Evolutionary conservation across 2,797 vertebrate genomes (phyloP), one percentile per base, ranked within the genome.

Genomic region (Channa striata): DNA sequence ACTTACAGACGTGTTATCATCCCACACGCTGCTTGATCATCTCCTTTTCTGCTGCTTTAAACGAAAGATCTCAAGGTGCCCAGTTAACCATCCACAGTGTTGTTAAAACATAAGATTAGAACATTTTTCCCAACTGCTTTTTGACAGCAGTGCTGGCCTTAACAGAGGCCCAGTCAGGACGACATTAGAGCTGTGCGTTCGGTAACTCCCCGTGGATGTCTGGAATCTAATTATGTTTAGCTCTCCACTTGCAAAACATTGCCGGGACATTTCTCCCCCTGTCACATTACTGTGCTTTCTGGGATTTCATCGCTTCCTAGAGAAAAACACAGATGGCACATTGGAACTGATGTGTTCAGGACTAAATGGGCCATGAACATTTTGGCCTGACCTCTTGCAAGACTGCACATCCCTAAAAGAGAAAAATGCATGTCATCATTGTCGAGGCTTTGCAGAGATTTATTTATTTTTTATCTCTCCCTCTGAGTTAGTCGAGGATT

Each of bases 291-390:
- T 65, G 72, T 60, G 67, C 77, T 78, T 88, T 87, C 69, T 88
- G 85, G 87, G 81, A 91, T 87, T 88, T 86, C 63, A 74, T 83
- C 72, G 88, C 65, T 78, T 85, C 63, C 67, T 57, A 19, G 68
- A 84, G 81, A 75, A 82, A 39, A 90, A 87, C 89, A 91, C 89
- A 92, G 89, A 93, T 89, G 92, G 84, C 84, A 74, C 85, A 72
- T 60, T 80, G 83, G 81, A 91, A 75, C 69, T 63, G 72, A 89
- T 87, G 85, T 89, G 83, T 86, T 91, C 80, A 74, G 63, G 80
- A 86, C 72, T 83, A 88, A 91, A 93, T 90, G 88, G 84, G 71
- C 91, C 90, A 78, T 92, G 85, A 92, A 89, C 78, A 86, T 75
- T 88, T 81, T 57, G 68, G 62, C 54, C 77, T 87, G 85, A 87